Evolutionary conservation across 2,797 vertebrate genomes (phyloP).

Genomic region (Mus minutoides): DNA sequence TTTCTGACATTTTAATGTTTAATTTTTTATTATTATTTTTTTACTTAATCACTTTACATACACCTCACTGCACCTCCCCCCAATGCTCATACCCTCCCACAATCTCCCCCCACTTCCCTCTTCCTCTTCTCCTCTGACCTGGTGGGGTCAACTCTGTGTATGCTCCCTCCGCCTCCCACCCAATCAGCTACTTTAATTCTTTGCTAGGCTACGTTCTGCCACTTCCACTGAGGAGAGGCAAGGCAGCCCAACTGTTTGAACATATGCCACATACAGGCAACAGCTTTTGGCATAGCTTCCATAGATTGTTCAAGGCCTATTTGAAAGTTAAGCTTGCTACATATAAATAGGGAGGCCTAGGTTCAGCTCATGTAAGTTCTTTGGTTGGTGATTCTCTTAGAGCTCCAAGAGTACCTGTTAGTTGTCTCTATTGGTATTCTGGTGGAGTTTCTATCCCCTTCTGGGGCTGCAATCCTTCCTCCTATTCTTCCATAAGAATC

Average conservation of each 20-base stretch:
- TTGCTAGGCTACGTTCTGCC: not conserved
- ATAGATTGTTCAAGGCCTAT: not conserved
- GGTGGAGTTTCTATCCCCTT: not conserved
- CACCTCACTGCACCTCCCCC: rapidly evolving
- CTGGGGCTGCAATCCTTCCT: not conserved
- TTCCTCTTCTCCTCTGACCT: not conserved
- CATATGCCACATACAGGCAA: not conserved
- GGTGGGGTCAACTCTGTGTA: not conserved
- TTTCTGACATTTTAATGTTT: not conserved
- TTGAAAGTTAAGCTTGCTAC: not conserved
- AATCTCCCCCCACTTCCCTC: not conserved
- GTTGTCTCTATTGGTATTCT: not conserved
- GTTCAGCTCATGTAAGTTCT: not conserved
- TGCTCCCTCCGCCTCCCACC: no score
- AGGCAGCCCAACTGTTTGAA: not conserved
- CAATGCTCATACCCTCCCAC: not conserved
- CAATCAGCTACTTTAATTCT: not conserved
- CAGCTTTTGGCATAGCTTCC: not conserved
- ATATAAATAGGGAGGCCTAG: not conserved
- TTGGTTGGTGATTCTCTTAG: not conserved
- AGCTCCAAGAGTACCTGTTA: not conserved
- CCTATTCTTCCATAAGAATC: not conserved
- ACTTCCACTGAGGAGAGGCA: not conserved
- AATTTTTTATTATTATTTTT: not conserved
- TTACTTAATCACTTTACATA: not conserved